phyloP scores from a whole-genome alignment of 2,888 invertebrate species.

The Andrena minutula region DNA sequence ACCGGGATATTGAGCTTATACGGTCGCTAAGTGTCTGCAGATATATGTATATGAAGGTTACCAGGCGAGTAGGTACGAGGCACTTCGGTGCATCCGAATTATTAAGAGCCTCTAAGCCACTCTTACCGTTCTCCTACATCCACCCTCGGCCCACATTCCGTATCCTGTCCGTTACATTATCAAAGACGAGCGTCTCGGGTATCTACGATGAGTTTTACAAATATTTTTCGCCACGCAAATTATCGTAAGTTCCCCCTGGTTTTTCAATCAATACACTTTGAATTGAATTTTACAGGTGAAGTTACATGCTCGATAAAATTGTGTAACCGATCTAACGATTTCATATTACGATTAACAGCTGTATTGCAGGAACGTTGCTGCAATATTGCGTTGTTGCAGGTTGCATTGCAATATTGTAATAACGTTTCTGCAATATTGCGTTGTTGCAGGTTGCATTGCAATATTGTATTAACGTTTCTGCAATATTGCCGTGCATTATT shows the following conservation, averaged over 20 bases:
- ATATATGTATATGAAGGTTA: conserved; percentile 58
- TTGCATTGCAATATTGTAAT: too few species aligned
- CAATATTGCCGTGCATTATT: too few species aligned
- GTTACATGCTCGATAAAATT: background rate
- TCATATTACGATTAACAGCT: too few species aligned
- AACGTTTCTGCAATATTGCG: too few species aligned
- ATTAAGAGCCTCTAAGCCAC: conserved; percentile 80
- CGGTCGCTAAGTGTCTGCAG: conserved; percentile 61
- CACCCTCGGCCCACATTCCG: conserved; percentile 58
- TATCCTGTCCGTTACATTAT: conserved; percentile 75
- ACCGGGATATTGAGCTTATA: conserved; percentile 51
- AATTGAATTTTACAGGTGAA: background rate
- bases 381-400: too few species aligned
- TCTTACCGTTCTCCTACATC: conserved; percentile 67
- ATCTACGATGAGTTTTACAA: conserved; percentile 26
- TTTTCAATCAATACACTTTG: background rate
- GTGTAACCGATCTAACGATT: too few species aligned
- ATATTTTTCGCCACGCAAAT: conserved; percentile 19
- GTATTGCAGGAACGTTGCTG: too few species aligned
- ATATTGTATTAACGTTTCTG: too few species aligned
- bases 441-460: too few species aligned
- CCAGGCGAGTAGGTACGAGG: conserved; percentile 58
- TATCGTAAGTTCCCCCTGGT: background rate
- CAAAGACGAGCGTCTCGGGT: conserved; percentile 66
- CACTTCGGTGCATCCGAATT: conserved; percentile 78